A percentile compares a stretch with the other conserved stretches of the same genome.
Evolutionary conservation across 2,797 vertebrate species (phyloP).

Genomic region (Spinus olivaceus): DNA sequence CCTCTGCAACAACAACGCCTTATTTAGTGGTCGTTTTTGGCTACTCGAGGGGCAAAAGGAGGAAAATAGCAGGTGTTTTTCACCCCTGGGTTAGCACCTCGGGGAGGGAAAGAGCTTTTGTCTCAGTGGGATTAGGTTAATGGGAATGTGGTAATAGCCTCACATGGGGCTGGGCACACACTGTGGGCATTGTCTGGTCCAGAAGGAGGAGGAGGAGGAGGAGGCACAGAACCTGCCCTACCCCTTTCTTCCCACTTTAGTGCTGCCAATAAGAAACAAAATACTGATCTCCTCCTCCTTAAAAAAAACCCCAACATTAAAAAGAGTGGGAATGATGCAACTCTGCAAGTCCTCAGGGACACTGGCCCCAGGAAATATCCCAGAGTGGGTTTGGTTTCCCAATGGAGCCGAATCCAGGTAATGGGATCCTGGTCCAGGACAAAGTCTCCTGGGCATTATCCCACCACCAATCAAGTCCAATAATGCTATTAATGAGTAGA

Average conservation of each 20-base stretch:
- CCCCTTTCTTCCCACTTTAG: background rate
- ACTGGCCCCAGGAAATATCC: rapidly evolving
- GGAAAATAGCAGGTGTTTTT: background rate
- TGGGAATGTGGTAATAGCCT: background rate
- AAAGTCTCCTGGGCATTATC: background rate
- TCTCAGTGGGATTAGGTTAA: background rate
- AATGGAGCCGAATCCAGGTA: background rate
- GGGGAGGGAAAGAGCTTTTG: background rate
- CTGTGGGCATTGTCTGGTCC: background rate
- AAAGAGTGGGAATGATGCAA: background rate
- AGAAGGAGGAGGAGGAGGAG: background rate
- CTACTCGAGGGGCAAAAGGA: background rate
- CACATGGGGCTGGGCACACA: background rate
- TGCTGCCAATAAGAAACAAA: background rate
- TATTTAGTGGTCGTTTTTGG: background rate
- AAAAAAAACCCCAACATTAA: too few relatives aligned
- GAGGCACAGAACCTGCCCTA: background rate
- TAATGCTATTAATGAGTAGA: slow-evolving; percentile 36
- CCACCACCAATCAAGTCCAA: background rate
- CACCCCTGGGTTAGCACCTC: background rate
- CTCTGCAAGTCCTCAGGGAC: background rate
- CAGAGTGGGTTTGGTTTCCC: background rate
- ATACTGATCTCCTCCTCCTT: background rate
- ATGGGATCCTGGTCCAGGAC: background rate
- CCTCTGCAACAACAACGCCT: slow-evolving; percentile 81